Evolutionary conservation across 2,888 invertebrate species (phyloP), one percentile per base, ranked within the genome.

Genomic region (Drosophila conformis): DNA sequence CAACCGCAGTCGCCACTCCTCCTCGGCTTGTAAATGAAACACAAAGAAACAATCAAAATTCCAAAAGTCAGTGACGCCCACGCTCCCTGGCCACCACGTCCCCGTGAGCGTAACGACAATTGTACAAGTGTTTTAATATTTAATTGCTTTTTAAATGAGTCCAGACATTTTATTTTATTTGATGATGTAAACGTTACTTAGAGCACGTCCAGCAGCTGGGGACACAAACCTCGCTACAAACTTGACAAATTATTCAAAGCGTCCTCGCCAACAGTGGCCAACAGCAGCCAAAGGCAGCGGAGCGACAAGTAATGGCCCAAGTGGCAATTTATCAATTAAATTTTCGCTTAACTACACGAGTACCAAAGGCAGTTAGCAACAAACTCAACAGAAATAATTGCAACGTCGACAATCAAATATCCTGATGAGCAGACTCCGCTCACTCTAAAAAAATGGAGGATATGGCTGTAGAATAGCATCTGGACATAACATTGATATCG

Each of bases 311-410:
- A 89, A 90, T 89, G 80, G 88, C 80, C 78, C 88, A 89, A 88
- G 90, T 84, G 83, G 90, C 88, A 89, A 90, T 89, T 89, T 89
- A 90, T 89, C 88, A 89, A 90, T 90, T 90, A 89, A 90, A 89
- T 87, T 82, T 83, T 76, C 71, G 80, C 84, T 86, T 86, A 87
- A 89, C 89, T 82, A 70, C 86, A 76, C 69, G 83, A 78, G 73
- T 67, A 74, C 76, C 79, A 82, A 74, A 76, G 69, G 78, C 70
- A 71, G 65, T 61, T 69, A 71, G 64, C 73, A 59, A 48, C 40
- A 52, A 78, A 75, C 71, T 53, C 21, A 68, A 42, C 51, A 42
- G 46, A 54, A 35, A 4, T 25, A 4, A 29, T 29, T 29, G 51
- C 27, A 15, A 33, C 25, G 56, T 42, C 31, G 42, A 46, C 58